Conservation (phyloP, 2,113 vertebrate species). For the Tragelaphus imberbis region DNA sequence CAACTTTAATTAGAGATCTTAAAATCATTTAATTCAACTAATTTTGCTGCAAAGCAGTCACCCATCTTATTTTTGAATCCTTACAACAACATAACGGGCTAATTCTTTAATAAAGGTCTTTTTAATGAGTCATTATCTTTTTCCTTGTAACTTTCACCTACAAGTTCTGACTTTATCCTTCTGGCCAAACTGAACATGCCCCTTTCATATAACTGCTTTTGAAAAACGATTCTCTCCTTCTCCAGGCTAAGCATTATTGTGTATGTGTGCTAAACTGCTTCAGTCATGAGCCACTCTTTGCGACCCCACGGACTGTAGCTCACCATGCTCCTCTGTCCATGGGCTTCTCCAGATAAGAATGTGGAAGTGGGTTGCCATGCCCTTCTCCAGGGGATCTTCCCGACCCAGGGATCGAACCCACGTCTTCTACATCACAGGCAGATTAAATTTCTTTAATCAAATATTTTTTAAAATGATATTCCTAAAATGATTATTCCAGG, state of each 20-base stretch:
- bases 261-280: background rate
- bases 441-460: background rate
- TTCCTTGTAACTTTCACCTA: background rate
- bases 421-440: background rate
- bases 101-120: background rate
- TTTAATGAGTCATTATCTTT: background rate
- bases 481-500: background rate
- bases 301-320: background rate
- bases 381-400: background rate
- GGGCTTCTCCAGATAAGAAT: background rate
- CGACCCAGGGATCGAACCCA: rapidly evolving
- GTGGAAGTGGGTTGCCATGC: background rate
- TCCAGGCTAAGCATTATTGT: background rate
- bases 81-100: background rate
- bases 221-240: background rate
- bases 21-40: background rate
- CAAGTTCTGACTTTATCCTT: background rate
- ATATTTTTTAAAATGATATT: background rate
- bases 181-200: background rate
- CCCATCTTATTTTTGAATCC: background rate
- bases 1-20: background rate
- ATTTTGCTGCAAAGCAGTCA: background rate
- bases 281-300: background rate
- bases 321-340: background rate
- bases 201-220: background rate